Evolutionary conservation across 2,888 invertebrate species (phyloP).

Genomic region (Synanthedon vespiformis): DNA sequence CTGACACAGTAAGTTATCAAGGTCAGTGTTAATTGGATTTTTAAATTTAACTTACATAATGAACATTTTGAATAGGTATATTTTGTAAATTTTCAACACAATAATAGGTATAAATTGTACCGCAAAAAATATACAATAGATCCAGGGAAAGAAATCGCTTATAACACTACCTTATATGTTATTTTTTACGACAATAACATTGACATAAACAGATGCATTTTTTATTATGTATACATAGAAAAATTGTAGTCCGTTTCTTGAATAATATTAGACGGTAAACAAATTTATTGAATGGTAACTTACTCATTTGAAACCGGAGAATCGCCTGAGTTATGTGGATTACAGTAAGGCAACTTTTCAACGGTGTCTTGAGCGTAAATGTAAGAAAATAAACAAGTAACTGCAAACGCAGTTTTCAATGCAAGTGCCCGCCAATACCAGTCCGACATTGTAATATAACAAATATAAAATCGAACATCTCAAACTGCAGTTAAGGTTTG

Average conservation of each 20-base stretch:
- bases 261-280: background rate
- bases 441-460: slow-evolving; percentile 54
- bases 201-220: no score
- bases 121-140: no score
- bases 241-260: no score
- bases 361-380: slow-evolving; percentile 49
- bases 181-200: no score
- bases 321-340: slow-evolving; percentile 43
- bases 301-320: slow-evolving; percentile 41
- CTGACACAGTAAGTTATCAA: slow-evolving; percentile 9
- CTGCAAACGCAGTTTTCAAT: slow-evolving; percentile 40
- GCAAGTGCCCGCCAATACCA: slow-evolving; percentile 60
- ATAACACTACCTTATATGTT: no score
- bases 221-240: no score
- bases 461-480: slow-evolving; percentile 53
- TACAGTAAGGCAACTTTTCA: slow-evolving; percentile 58
- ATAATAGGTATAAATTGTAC: no score
- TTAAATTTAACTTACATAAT: background rate
- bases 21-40: slow-evolving; percentile 14
- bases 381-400: slow-evolving; percentile 45
- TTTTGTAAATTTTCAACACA: no score
- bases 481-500: slow-evolving; percentile 30
- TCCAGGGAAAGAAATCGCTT: no score
- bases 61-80: no score
- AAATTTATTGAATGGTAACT: slow-evolving; percentile 17